These are phyloP conservation scores for Lamprotornis superbus DNA, from an alignment of 2,113 vertebrate genomes.

Conservation along the genomic window DNA sequence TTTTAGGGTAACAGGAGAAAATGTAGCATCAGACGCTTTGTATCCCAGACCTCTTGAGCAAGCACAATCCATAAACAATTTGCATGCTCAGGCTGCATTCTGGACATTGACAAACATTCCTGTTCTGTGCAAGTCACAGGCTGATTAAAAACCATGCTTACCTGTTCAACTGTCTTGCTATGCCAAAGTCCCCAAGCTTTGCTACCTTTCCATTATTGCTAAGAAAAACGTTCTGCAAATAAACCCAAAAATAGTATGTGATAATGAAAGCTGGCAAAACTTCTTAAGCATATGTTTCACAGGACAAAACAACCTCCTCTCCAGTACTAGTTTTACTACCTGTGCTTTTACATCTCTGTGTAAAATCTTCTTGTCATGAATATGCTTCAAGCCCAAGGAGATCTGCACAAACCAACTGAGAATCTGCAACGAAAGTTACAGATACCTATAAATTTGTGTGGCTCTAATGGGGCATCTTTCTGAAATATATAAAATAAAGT, in stretches of 20 bases:
- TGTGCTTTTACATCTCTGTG: slow-evolving; percentile 93
- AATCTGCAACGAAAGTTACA: slow-evolving; percentile 73
- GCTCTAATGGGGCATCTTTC: neutral
- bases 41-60: neutral
- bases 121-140: neutral
- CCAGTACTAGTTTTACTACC: slow-evolving; percentile 69
- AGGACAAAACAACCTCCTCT: neutral
- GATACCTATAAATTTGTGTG: neutral
- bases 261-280: neutral
- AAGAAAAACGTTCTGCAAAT: slow-evolving; percentile 90
- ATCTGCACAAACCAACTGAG: slow-evolving; percentile 92
- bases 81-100: neutral
- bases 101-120: neutral
- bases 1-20: neutral
- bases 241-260: neutral
- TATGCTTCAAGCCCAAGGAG: slow-evolving; percentile 91
- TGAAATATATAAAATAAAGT: neutral
- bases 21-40: neutral
- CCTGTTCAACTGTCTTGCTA: slow-evolving; percentile 89
- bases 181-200: slow-evolving; percentile 95
- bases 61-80: neutral
- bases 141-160: slow-evolving; percentile 64
- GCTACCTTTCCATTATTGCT: slow-evolving; percentile 80
- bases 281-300: neutral
- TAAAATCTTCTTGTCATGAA: slow-evolving; percentile 91